phyloP scores from a whole-genome alignment of 1,140 invertebrate species.

The Lucilia cuprina region DNA sequence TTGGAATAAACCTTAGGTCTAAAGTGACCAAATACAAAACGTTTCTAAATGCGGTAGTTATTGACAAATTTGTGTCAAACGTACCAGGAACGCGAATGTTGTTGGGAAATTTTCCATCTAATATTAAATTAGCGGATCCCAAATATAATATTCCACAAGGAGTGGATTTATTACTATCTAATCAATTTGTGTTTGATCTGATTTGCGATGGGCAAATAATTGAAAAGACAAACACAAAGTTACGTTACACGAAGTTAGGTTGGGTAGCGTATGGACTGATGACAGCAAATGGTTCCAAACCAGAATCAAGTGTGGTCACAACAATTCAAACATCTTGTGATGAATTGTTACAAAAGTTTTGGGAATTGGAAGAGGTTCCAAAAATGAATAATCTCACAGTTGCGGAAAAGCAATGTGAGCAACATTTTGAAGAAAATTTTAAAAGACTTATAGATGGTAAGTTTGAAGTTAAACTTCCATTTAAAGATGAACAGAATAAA shows the following conservation, averaged over 20 bases:
- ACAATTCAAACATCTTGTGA: slow-evolving; percentile 22
- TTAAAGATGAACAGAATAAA: slow-evolving; percentile 40
- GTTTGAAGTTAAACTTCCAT: slow-evolving; percentile 42
- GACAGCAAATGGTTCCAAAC: neutral
- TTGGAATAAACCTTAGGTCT: slow-evolving; percentile 23
- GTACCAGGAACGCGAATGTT: neutral
- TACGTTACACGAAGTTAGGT: slow-evolving; percentile 41
- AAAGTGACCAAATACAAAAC: neutral
- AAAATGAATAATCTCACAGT: slow-evolving; percentile 21
- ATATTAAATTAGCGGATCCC: slow-evolving; percentile 47
- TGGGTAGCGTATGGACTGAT: slow-evolving; percentile 40
- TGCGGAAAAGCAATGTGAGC: slow-evolving; percentile 40
- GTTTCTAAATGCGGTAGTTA: slow-evolving; percentile 14
- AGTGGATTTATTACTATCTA: slow-evolving; percentile 48
- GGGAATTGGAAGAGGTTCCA: slow-evolving; percentile 45
- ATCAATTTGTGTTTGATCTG: slow-evolving; percentile 42
- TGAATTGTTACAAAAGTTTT: slow-evolving; percentile 43
- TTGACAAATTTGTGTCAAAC: slow-evolving; percentile 3
- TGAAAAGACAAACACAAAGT: neutral
- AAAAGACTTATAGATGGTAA: slow-evolving; percentile 33
- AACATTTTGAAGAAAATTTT: slow-evolving; percentile 27
- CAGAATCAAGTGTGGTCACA: neutral
- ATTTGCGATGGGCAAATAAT: slow-evolving; percentile 42
- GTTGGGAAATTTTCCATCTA: slow-evolving; percentile 27
- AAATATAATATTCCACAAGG: slow-evolving; percentile 44